Evolutionary conservation across 2,113 vertebrate genomes (phyloP).

Genomic region (Phalacrocorax aristotelis): DNA sequence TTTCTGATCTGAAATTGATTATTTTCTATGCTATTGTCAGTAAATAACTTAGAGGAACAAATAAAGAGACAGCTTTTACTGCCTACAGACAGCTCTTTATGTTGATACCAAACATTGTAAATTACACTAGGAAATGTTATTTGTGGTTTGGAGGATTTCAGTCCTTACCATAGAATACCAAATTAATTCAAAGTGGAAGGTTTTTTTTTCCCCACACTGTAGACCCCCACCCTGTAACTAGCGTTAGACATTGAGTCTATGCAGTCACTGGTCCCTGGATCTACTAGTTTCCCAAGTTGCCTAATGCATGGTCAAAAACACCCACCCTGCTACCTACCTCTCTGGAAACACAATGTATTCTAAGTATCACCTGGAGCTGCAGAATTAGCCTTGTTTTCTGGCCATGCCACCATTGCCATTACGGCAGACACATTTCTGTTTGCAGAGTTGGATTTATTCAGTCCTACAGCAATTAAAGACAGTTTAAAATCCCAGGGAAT

Average conservation of each 20-base stretch:
- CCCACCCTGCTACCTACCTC: rapidly evolving
- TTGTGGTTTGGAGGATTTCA: not conserved
- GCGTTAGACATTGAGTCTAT: not conserved
- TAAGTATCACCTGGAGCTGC: not conserved
- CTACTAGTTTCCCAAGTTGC: not conserved
- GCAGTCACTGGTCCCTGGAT: not conserved
- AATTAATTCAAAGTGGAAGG: not conserved
- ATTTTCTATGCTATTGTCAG: not conserved
- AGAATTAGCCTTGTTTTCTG: not conserved
- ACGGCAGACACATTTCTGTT: not conserved
- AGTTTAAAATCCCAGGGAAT: not conserved
- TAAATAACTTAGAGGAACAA: not conserved
- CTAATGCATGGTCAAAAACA: not conserved
- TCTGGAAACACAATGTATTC: not conserved
- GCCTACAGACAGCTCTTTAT: not conserved
- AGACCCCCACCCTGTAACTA: not conserved
- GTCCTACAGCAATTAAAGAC: not conserved
- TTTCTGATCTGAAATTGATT: not conserved
- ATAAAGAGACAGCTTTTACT: not conserved
- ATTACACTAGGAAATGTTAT: not conserved
- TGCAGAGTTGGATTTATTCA: not conserved
- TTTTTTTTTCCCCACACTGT: not conserved
- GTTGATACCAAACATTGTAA: not conserved
- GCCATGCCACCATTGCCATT: rapidly evolving
- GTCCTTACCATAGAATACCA: not conserved